Conservation (phyloP, 2,888 invertebrate genomes). For the Bombylius major region DNA sequence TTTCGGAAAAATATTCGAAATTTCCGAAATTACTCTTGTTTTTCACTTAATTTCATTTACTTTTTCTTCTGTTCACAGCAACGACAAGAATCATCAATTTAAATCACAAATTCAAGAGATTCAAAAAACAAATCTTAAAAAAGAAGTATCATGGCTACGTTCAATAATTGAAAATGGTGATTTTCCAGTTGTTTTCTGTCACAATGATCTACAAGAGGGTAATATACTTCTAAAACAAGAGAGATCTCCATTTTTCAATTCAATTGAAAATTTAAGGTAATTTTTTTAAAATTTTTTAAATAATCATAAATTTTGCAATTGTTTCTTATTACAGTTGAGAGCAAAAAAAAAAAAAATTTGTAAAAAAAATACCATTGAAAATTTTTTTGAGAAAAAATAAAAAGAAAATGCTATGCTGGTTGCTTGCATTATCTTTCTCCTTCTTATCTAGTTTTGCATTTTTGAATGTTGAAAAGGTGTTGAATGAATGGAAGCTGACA, state of each 20-base stretch:
- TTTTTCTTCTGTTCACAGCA: neutral
- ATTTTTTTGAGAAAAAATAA: neutral
- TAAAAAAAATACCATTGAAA: neutral
- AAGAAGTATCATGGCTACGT: constrained; percentile 60
- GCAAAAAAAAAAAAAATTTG: neutral
- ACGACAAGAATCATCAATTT: neutral
- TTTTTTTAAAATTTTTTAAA: constrained; percentile 5
- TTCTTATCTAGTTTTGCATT: no score
- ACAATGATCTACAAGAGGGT: constrained; percentile 90
- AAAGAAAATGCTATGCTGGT: neutral
- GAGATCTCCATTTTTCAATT: constrained; percentile 3
- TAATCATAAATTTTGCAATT: constrained; percentile 11
- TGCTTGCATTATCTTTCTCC: no score
- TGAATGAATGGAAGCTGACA: no score
- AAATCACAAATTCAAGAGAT: constrained; percentile 20
- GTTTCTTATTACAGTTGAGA: constrained; percentile 15
- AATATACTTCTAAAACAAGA: constrained; percentile 43
- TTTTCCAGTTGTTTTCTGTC: constrained; percentile 84
- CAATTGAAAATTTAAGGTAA: constrained; percentile 14
- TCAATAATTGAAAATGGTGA: constrained; percentile 43
- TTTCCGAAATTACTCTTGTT: neutral
- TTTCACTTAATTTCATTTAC: neutral
- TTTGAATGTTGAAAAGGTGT: no score
- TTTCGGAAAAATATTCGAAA: neutral
- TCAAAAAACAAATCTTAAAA: constrained; percentile 44